Evolutionary conservation across 2,797 vertebrate species (phyloP).

Genomic region (Pogonophryne albipinna): DNA sequence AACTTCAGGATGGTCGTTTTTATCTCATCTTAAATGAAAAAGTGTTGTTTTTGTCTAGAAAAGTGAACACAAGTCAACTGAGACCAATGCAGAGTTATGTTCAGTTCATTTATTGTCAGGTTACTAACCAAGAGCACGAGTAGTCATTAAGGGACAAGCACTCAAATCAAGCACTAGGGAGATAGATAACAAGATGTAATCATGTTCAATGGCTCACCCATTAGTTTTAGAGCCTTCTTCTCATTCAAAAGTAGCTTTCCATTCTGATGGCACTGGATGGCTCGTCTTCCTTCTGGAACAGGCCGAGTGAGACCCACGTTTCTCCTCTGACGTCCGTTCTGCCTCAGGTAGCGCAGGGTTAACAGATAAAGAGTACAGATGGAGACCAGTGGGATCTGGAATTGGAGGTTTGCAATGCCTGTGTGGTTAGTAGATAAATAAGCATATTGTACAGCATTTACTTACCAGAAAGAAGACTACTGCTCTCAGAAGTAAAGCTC

Average conservation of each 20-base stretch:
- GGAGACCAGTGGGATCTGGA: constrained; percentile 77
- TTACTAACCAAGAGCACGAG: not conserved
- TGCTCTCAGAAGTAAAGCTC: constrained; percentile 79
- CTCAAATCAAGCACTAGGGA: not conserved
- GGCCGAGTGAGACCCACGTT: constrained; percentile 79
- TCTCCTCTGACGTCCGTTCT: constrained; percentile 79
- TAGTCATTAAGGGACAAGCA: not conserved
- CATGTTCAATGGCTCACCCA: constrained; percentile 75
- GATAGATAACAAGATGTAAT: not conserved
- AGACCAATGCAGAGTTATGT: not conserved
- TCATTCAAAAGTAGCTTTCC: constrained; percentile 81
- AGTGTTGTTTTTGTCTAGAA: not conserved
- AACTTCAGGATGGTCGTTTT: not conserved
- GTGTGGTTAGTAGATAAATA: not conserved
- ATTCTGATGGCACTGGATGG: constrained; percentile 67
- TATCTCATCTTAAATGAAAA: not conserved
- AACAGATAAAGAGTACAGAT: constrained; percentile 84
- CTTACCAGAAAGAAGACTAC: constrained; percentile 82
- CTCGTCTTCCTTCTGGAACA: constrained; percentile 54
- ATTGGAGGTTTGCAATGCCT: not conserved
- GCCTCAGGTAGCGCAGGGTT: constrained; percentile 80
- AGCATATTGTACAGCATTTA: not conserved
- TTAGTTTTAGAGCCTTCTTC: constrained; percentile 83
- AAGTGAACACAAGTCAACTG: not conserved
- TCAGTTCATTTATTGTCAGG: not conserved